Evolutionary conservation across 2,888 invertebrate genomes (phyloP), one percentile per base, ranked within the genome.

Genomic region (Metallyticus violacea): DNA sequence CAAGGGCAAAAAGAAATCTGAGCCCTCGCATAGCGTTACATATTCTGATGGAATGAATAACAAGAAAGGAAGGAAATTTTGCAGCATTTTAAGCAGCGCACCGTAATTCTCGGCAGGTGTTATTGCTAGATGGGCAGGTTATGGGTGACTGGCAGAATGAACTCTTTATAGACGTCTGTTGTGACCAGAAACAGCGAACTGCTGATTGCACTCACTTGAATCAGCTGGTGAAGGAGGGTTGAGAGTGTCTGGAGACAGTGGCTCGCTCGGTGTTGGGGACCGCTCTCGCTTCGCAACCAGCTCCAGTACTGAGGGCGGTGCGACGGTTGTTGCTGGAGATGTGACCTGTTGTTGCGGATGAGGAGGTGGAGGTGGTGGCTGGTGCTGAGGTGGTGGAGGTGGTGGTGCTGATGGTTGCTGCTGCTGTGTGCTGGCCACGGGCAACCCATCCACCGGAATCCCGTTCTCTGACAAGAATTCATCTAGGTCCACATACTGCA

Each of bases 401-500:
- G 77, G 81, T 22, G 81, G 29, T n/a, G 85, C 77, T 81, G 80
- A 80, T n/a, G 86, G 62, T 62, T 85, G 81, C 77, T 81, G 85
- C 27, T 81, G 86, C 26, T 86, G 86, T 76, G 79, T 29, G 28
- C 85, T 76, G 27, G 86, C 62, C 77, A 79, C 79, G 6, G 86
- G 78, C 97, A 92, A 97, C 96, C 87, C 87, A 91, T 97, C 97
- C 92, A 96, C 95, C 89, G 97, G 97, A 93, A 97, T 97, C 90
- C 97, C 97, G 92, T 98, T 98, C 93, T 98, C 98, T 91, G 97
- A 97, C 91, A 98, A 95, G 93, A 98, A 98, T 93, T 98, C 98
- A 93, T 99, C 98, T 93, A 99, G 94, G 93, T 98, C 98, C 93
- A 98, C 98, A 93, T 98, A 98, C 97, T 98, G 94, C 90, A 94